Evolutionary conservation across 1,140 invertebrate genomes (phyloP).

Genomic region (Calephelis virginiensis): DNA sequence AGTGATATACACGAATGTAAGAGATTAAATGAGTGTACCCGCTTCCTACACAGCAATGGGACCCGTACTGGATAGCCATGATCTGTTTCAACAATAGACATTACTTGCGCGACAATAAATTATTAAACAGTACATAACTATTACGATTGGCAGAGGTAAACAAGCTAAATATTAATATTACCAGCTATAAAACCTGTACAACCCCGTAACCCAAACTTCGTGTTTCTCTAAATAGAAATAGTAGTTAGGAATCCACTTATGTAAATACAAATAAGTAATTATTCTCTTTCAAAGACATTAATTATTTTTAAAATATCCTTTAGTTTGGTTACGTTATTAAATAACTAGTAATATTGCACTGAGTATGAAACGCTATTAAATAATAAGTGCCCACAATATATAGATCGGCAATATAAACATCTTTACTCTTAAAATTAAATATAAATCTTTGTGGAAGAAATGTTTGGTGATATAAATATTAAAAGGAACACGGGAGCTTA

Average conservation of each 20-base stretch:
- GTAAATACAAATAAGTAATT: constrained; percentile 79
- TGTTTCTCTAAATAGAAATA: constrained; percentile 63
- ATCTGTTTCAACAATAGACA: constrained; percentile 74
- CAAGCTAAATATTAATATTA: constrained; percentile 78
- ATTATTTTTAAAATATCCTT: constrained; percentile 78
- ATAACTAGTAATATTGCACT: constrained; percentile 83
- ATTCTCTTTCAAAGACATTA: constrained; percentile 71
- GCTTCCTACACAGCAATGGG: constrained; percentile 31
- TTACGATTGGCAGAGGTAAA: constrained; percentile 79
- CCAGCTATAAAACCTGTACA: constrained; percentile 78
- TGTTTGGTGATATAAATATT: constrained; percentile 66
- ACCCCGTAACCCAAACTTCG: constrained; percentile 75
- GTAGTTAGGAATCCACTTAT: constrained; percentile 74
- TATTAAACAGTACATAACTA: constrained; percentile 76
- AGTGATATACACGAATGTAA: constrained; percentile 68
- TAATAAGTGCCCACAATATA: constrained; percentile 76
- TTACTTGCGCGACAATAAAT: constrained; percentile 76
- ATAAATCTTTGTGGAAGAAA: constrained; percentile 74
- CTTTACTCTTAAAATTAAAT: constrained; percentile 71
- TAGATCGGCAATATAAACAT: constrained; percentile 66
- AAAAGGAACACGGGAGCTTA: constrained; percentile 59
- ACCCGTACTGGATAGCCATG: constrained; percentile 69
- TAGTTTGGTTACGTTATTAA: constrained; percentile 81
- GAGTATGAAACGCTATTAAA: constrained; percentile 80
- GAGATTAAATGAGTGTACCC: constrained; percentile 35